Percentiles rank a stretch among this genome's conserved stretches.
Conservation (phyloP, 2,888 invertebrate species). For the Hemithea aestivaria region DNA sequence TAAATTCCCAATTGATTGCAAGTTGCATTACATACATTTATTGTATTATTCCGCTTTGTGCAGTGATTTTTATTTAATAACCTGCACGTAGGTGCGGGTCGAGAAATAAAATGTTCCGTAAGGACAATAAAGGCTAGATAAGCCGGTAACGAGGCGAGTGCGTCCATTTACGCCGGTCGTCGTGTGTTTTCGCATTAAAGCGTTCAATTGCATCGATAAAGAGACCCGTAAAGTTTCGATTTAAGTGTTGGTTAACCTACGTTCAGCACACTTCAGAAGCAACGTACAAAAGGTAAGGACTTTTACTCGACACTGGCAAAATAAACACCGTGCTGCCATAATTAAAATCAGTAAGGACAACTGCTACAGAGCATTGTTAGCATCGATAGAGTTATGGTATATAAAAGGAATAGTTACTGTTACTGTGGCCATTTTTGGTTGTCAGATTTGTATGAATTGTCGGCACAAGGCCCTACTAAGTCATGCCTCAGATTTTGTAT, state of each 20-base stretch:
- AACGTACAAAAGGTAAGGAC: slow-evolving; percentile 7
- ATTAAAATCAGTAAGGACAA: too few relatives aligned
- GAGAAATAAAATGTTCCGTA: slow-evolving; percentile 18
- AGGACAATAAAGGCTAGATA: slow-evolving; percentile 53
- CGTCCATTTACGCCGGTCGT: slow-evolving; percentile 42
- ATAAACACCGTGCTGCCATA: too few relatives aligned
- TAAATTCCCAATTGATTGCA: too few relatives aligned
- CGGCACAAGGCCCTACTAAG: too few relatives aligned
- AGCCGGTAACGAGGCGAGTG: slow-evolving; percentile 37
- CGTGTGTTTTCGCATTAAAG: slow-evolving; percentile 51
- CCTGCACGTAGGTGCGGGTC: slow-evolving; percentile 13
- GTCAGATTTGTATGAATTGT: too few relatives aligned
- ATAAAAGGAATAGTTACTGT: too few relatives aligned
- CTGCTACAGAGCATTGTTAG: too few relatives aligned
- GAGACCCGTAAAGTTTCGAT: slow-evolving; percentile 60
- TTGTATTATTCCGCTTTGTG: background rate
- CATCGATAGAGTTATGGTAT: too few relatives aligned
- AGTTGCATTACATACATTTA: too few relatives aligned
- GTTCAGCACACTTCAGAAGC: slow-evolving; percentile 42
- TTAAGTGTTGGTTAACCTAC: slow-evolving; percentile 52
- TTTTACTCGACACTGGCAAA: too few relatives aligned
- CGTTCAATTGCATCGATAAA: slow-evolving; percentile 54
- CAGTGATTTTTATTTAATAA: slow-evolving; percentile 16
- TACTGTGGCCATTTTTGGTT: too few relatives aligned
- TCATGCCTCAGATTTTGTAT: too few relatives aligned